These are phyloP conservation scores for Phragmatobia fuliginosa DNA, from an alignment of 2,888 invertebrate species.

Conservation along the genomic window DNA sequence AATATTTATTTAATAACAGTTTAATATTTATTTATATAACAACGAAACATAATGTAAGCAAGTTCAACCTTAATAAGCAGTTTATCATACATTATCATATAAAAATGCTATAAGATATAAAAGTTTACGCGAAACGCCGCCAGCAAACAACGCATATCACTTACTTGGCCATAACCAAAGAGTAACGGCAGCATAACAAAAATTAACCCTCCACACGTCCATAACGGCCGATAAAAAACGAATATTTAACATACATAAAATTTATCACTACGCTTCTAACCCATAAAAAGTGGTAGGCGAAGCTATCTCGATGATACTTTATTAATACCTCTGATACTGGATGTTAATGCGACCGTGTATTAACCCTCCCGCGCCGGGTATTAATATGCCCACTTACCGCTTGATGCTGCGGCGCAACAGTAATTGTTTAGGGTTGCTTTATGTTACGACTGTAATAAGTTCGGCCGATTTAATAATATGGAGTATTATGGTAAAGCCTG, in stretches of 20 bases:
- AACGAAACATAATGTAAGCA: slow-evolving; percentile 5
- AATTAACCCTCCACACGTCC: slow-evolving; percentile 43
- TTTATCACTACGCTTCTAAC: slow-evolving; percentile 56
- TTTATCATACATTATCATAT: slow-evolving; percentile 21
- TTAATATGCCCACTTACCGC: slow-evolving; percentile 76
- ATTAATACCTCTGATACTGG: slow-evolving; percentile 79
- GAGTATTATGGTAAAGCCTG: slow-evolving; percentile 48
- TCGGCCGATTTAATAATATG: slow-evolving; percentile 63
- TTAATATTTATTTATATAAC: neutral
- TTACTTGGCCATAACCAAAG: slow-evolving; percentile 30
- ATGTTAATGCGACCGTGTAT: slow-evolving; percentile 73
- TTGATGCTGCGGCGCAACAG: slow-evolving; percentile 67
- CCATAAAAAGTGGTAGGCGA: slow-evolving; percentile 55
- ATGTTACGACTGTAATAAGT: slow-evolving; percentile 63
- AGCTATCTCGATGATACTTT: slow-evolving; percentile 79
- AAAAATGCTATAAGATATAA: slow-evolving; percentile 23
- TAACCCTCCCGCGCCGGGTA: slow-evolving; percentile 57
- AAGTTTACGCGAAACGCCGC: slow-evolving; percentile 23
- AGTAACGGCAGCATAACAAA: slow-evolving; percentile 46
- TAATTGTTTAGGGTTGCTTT: slow-evolving; percentile 82
- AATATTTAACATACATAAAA: slow-evolving; percentile 58
- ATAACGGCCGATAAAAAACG: slow-evolving; percentile 51
- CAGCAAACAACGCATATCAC: slow-evolving; percentile 31
- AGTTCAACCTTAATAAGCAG: slow-evolving; percentile 12
- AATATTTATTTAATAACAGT: neutral